Evolutionary conservation across 1,140 invertebrate genomes (phyloP), one percentile per base, ranked within the genome.

Genomic region (Andricus grossulariae): DNA sequence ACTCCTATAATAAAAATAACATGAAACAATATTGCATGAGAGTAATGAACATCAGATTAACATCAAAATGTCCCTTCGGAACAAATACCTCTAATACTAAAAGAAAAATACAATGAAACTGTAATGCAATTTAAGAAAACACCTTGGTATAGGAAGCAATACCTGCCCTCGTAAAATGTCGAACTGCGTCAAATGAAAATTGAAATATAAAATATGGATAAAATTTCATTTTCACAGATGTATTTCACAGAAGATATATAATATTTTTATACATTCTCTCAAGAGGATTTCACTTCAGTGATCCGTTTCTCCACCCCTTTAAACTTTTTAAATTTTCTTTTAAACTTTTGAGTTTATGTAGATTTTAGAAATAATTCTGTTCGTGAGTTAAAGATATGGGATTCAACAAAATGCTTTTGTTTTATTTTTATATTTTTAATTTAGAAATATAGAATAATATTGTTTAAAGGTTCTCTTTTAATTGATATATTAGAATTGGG

Each of bases 161-260:
- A 60, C 11, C 57, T 25, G 57, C 21, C 32, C 57, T 11, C 12
- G 32, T 60, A 60, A 60, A 60, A 32, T 12, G 15, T 60, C 57
- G 18, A 60, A 60, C 25, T 32, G 57, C 32, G 57, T 32, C 57
- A 60, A 60, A 60, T 60, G 32, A 60, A 60, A 60, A 32, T 32
- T 21, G 57, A 25, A 32, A 32, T 12, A 60, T 60, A 60, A 60
- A 60, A 12, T 60, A 60, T 60, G 8, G 57, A 60, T 60, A 19
- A 60, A 32, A 60, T 11, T 60, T 60, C 32, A 25, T 60, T 60
- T 60, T 60, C 16, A 60, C 16, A 60, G 21, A 60, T 60, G 57
- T 60, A 60, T 32, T 60, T 60, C 21, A 60, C 32, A 15, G 57
- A 32, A 25, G 11, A 60, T 60, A 25, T 60, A 60, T 60, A 60